A percentile compares a stretch with the other conserved stretches of the same genome.
Evolutionary conservation across 2,888 invertebrate species (phyloP).

Genomic region (Stenichneumon culpator): DNA sequence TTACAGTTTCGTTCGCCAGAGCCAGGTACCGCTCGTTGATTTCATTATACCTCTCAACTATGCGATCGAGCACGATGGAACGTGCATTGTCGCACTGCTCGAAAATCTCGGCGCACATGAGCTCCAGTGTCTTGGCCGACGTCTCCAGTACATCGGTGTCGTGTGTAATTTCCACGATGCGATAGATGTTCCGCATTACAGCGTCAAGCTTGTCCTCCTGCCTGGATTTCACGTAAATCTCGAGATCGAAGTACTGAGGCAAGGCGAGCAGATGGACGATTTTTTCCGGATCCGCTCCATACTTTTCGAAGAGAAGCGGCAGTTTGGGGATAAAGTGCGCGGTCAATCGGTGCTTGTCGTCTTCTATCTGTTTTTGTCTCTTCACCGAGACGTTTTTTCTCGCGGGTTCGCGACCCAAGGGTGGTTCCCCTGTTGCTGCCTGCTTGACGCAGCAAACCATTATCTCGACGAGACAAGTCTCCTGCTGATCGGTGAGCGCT

Average conservation of each 20-base stretch:
- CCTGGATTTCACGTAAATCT: conserved; percentile 97
- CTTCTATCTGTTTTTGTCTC: conserved; percentile 91
- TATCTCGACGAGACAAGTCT: conserved; percentile 97
- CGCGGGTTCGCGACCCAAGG: conserved; percentile 96
- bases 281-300: conserved; percentile 98
- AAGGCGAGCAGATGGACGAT: conserved; percentile 96
- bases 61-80: conserved; percentile 95
- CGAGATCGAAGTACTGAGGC: conserved; percentile 98
- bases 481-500: conserved; percentile 96
- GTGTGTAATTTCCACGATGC: conserved; percentile 94
- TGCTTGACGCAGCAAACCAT: conserved; percentile 99
- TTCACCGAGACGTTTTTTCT: conserved; percentile 90
- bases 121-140: conserved; percentile 96
- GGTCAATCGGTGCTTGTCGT: conserved; percentile 96
- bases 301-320: conserved; percentile 96
- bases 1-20: conserved; percentile 91
- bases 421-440: conserved; percentile 97
- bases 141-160: conserved; percentile 96
- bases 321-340: conserved; percentile 97
- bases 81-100: conserved; percentile 95
- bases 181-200: conserved; percentile 94
- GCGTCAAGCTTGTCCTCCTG: conserved; percentile 96
- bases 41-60: conserved; percentile 94
- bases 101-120: conserved; percentile 95
- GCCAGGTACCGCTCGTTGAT: conserved; percentile 94